Conservation (phyloP, 2,113 vertebrate species). For the Sander lucioperca region DNA sequence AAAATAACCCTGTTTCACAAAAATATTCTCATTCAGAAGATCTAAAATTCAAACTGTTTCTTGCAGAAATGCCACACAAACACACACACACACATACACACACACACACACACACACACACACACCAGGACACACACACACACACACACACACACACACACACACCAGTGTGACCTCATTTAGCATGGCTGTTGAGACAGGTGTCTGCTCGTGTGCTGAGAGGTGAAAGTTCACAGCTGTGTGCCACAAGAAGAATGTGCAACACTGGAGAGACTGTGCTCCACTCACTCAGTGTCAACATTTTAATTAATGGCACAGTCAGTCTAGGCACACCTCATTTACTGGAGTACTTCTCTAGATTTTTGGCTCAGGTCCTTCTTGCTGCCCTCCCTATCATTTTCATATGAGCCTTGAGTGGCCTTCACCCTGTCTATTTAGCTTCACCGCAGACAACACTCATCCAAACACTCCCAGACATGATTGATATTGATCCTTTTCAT, state of each 20-base stretch:
- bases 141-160: conserved; percentile 47
- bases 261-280: conserved; percentile 40
- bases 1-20: conserved; percentile 13
- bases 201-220: conserved; percentile 59
- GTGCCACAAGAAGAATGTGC: conserved; percentile 67
- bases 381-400: conserved; percentile 58
- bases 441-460: conserved; percentile 28
- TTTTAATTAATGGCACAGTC: conserved; percentile 73
- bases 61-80: conserved; percentile 1
- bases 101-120: conserved; percentile 49
- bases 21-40: not conserved
- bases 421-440: conserved; percentile 44
- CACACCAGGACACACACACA: conserved; percentile 21
- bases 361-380: conserved; percentile 52
- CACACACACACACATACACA: conserved; percentile 7
- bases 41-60: not conserved
- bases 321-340: conserved; percentile 69
- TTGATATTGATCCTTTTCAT: conserved; percentile 63
- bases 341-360: conserved; percentile 68
- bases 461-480: conserved; percentile 32
- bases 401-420: conserved; percentile 45
- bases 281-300: conserved; percentile 61
- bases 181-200: conserved; percentile 71
- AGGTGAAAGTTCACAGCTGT: conserved; percentile 78
- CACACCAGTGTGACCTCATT: conserved; percentile 61